These are phyloP conservation scores for Prietella phreatophila DNA, from an alignment of 2,113 vertebrate genomes.

Conservation along the genomic window DNA sequence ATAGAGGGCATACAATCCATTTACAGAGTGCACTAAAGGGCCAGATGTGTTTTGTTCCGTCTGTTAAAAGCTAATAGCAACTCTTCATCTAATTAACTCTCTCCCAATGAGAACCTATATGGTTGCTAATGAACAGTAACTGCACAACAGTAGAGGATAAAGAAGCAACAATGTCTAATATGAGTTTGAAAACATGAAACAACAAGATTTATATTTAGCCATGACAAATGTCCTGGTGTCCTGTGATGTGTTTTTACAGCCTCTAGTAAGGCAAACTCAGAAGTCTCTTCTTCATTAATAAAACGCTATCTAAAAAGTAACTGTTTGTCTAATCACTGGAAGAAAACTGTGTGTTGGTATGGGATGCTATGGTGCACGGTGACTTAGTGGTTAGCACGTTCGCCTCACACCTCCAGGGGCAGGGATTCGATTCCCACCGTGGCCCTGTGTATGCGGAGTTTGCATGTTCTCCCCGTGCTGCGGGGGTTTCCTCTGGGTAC, in stretches of 20 bases:
- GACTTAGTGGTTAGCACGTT: too few species aligned
- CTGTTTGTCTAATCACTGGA: background rate
- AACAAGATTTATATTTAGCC: background rate
- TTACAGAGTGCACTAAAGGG: slow-evolving; percentile 19
- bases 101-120: background rate
- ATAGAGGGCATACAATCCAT: slow-evolving; percentile 24
- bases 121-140: background rate
- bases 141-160: background rate
- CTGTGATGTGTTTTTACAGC: slow-evolving; percentile 2
- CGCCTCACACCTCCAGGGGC: too few species aligned
- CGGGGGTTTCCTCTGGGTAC: too few species aligned
- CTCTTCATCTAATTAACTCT: slow-evolving; percentile 28
- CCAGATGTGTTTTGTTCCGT: slow-evolving; percentile 19
- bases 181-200: background rate
- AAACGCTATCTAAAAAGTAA: background rate
- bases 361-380: too few species aligned
- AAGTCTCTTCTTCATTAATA: background rate
- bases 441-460: too few species aligned
- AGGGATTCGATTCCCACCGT: too few species aligned
- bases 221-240: background rate
- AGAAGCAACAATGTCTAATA: slow-evolving; percentile 3
- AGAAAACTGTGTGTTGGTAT: background rate
- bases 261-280: background rate
- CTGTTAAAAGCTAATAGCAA: slow-evolving; percentile 19
- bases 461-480: too few species aligned